Percentiles rank a stretch among this genome's conserved stretches.
Evolutionary conservation across 2,113 vertebrate genomes (phyloP).

Genomic region (Procavia capensis): DNA sequence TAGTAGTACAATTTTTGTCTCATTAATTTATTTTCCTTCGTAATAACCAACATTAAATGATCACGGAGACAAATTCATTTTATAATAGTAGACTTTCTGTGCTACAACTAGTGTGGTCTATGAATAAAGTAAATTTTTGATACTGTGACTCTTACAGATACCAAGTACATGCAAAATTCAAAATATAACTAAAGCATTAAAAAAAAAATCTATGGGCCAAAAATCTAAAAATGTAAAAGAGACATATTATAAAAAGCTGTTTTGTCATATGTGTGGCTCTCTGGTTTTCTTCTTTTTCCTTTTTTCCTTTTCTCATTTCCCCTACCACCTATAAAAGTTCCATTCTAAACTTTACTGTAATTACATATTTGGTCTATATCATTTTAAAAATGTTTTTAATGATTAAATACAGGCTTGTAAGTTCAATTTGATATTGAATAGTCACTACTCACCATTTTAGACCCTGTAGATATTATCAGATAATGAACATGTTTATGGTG

Average conservation of each 20-base stretch:
- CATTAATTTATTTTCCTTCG: slow-evolving; percentile 69
- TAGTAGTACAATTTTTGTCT: slow-evolving; percentile 50
- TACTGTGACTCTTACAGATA: slow-evolving; percentile 24
- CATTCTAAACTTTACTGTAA: slow-evolving; percentile 60
- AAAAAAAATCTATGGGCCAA: slow-evolving; percentile 45
- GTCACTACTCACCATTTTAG: slow-evolving; percentile 74
- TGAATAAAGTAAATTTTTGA: slow-evolving; percentile 57
- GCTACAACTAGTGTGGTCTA: slow-evolving; percentile 48
- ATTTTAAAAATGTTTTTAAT: slow-evolving; percentile 79
- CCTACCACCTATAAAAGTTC: neutral
- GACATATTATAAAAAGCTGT: neutral
- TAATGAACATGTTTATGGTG: slow-evolving; percentile 82
- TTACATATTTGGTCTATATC: slow-evolving; percentile 22
- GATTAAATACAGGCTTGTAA: slow-evolving; percentile 79
- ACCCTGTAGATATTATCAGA: slow-evolving; percentile 77
- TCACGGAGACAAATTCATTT: slow-evolving; percentile 66
- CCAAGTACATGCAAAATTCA: slow-evolving; percentile 52
- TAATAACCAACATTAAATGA: slow-evolving; percentile 57
- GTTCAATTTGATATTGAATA: slow-evolving; percentile 78
- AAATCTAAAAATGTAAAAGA: too few species aligned
- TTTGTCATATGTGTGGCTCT: neutral
- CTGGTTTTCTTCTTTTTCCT: slow-evolving; percentile 56
- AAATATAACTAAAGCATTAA: slow-evolving; percentile 55
- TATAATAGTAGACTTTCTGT: neutral
- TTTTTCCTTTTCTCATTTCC: slow-evolving; percentile 35